Conservation (phyloP, 2,888 invertebrate species). For the Hermodice carunculata region DNA sequence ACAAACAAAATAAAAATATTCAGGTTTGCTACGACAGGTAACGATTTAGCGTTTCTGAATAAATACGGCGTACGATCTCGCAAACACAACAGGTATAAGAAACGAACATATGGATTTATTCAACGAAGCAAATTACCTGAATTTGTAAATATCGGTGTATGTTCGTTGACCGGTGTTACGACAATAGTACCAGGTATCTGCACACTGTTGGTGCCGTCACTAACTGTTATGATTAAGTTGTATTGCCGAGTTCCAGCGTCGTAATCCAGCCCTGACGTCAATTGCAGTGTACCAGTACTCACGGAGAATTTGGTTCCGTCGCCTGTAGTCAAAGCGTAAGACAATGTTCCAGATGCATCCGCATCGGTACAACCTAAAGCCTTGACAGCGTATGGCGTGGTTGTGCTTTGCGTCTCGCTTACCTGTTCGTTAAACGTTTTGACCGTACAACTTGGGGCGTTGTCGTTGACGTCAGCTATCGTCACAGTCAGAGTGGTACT, state of each 20-base stretch:
- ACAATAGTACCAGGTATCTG: neutral
- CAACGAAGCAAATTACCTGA: neutral
- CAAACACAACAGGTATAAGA: no score
- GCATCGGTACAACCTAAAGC: neutral
- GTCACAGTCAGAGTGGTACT: no score
- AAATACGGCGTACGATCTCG: no score
- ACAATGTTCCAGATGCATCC: neutral
- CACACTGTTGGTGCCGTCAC: neutral
- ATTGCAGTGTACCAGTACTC: neutral
- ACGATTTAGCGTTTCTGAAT: no score
- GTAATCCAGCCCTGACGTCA: no score
- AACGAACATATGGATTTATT: no score
- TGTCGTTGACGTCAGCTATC: no score
- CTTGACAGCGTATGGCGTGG: neutral
- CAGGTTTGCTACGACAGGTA: no score
- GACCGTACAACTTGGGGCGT: no score
- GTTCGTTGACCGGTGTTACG: constrained; percentile 4
- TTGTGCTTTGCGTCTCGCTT: neutral
- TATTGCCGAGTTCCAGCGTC: no score
- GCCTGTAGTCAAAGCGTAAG: neutral
- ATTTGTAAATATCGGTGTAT: neutral
- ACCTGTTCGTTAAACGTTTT: neutral
- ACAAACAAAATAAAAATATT: no score
- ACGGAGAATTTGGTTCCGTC: neutral
- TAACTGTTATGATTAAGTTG: no score